Base-by-base conservation (phyloP, 2,888 invertebrate genomes). In the Mycogona germanica region DNA sequence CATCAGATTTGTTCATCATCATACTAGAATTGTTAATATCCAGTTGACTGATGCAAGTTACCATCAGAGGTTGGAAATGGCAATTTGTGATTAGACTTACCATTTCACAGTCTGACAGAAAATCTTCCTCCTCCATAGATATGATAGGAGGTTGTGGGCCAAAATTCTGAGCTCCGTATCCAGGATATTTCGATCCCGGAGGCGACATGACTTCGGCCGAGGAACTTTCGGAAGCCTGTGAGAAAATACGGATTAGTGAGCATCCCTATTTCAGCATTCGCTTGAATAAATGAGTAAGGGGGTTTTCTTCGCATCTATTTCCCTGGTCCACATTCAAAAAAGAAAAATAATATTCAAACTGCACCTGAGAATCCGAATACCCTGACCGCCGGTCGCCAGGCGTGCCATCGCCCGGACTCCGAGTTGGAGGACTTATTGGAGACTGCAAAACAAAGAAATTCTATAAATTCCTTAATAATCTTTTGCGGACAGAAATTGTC, bases 101-200 rank as follows among this genome's bases (percentile, higher is more conserved):
- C 67, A 82, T 80, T 72, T 88, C 87, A 63, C 85, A 84, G 64
- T 88, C 86, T 1, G 88, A 87, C 38, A 62, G 61, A 58, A 86
- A 82, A 64, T 92, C 92, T 65, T 93, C 93, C 68, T 95, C 52
- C 35, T 52, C 93, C 87, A 93, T 92, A 17, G 89, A 89, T 64
- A 93, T 88, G 56, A 93, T 92, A 44, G 48, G 41, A 6, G 29
- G 49, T 17, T 57, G 50, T 68, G 61, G 55, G 51, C 59, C 57
- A 51, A 60, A 38, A 52, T 53, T 56, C 19, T 55, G 29, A 44
- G 52, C 35, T 46, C 52, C 52, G n/a, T 46, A 14, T 2, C 47
- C 47, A 9, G 21, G 21, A n/a, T 25, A 32, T 23, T 47, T 47
- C 29, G 25, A 32, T 7, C 30, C 47, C 32, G 21, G 30, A 21